Evolutionary conservation across 2,113 vertebrate genomes (phyloP), one percentile per base, ranked within the genome.

Genomic region (Brienomyrus longianalis): DNA sequence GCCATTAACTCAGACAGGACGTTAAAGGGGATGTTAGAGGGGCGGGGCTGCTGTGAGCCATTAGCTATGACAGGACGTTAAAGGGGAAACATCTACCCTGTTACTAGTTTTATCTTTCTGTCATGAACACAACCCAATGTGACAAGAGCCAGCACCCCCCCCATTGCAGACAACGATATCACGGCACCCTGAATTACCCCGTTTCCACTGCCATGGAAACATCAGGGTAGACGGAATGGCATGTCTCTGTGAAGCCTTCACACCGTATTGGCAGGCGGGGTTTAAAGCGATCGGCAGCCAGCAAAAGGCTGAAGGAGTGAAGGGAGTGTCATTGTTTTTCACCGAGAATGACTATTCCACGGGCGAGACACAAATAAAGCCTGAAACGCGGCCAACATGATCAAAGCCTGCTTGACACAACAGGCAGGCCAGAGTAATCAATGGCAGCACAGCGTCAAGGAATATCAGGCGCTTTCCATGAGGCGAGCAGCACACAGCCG

Each of bases 251-350:
- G 2, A 15, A 19, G 21, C 27, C 74, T 56, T 45, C 4, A 8
- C 31, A 35, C 23, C 5, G 51, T 43, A 48, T 35, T 19, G 9
- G 62, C 54, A 88, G 47, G 48, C 15, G 47, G 7, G 45, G 35
- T 54, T 89, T 80, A 9, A 3, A 48, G 5, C 11, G 9, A 77
- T 83, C 39, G 15, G 74, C 43, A 66, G 13, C 47, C 51, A 66
- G 19, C 35, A 35, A 89, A 54, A 89, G 92, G 89, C 91, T 86
- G 91, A 84, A 88, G 91, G 89, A 90, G 90, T 89, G 91, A 93
- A 19, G 45, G 7, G 21, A 3, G 35, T 43, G 51, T 54, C 10
- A 59, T 62, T 59, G 48, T 59, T 43, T 45, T 62, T 85, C 50
- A 45, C 54, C 4, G 17, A 83, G 77, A 56, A 83, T 54, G 88